Base-by-base conservation (phyloP, 2,888 invertebrate species). In the Apamea crenata region DNA sequence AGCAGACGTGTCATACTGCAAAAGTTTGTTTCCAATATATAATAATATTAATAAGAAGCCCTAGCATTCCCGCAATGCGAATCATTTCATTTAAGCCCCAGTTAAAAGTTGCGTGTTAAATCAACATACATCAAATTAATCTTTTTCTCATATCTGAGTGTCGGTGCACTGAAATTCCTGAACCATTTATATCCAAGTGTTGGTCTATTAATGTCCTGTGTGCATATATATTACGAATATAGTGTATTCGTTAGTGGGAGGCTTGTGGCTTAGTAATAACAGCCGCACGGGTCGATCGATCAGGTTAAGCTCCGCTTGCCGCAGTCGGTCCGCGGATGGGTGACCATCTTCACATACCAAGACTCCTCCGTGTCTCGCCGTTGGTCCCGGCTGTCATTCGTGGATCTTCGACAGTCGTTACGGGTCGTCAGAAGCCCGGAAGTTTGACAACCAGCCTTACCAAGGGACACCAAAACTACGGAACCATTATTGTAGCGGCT, bases 101-200 rank as follows among this genome's bases (percentile, higher is more conserved):
- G 69, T 81, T 84, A 74, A 73, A 87, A 85, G 63, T 88, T 76
- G 89, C 89, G 88, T 89, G 89, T 59, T 83, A 75, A 71, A 84
- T 79, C 77, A 78, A 72, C 85, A 89, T 89, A 83, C 50, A 88
- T 89, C 90, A 89, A 81, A 80, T 79, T 88, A 81, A 89, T 89
- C 90, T 89, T 84, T 83, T 86, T 88, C 83, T 85, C 74, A 78
- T 82, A 89, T 90, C 89, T 88, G 70, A 66, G 80, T 82, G 81
- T 80, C 87, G 87, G 83, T 87, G 84, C 87, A 74, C 85, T 89
- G 87, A 88, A 84, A 89, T 89, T 89, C 89, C 88, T 88, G 77
- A 83, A 87, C 81, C 86, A 82, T 90, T 89, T 89, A 89, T 89
- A 89, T 68, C 81, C 80, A 87, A 87, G 82, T 78, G 81, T 70